Percentiles rank a stretch among this genome's conserved stretches.
Evolutionary conservation across 1,140 invertebrate species (phyloP).

Genomic region (Ladona fulva): DNA sequence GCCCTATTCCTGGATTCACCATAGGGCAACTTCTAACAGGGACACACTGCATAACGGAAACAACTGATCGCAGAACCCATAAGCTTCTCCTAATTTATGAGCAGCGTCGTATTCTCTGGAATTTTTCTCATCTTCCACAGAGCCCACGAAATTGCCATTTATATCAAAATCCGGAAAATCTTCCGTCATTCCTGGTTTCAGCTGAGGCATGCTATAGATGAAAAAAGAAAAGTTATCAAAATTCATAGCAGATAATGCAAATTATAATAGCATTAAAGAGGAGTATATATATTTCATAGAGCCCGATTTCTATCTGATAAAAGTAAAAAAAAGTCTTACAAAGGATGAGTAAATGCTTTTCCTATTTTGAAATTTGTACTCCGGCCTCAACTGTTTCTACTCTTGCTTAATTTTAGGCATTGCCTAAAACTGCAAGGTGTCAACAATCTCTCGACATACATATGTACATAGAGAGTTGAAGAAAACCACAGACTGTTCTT

Average conservation of each 20-base stretch:
- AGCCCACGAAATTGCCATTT: neutral
- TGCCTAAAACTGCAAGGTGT: no score
- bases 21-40: neutral
- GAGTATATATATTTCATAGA: no score
- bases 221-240: neutral
- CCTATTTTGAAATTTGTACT: no score
- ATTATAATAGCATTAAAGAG: no score
- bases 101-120: conserved; percentile 3
- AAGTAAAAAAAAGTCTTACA: no score
- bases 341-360: no score
- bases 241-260: neutral
- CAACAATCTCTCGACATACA: no score
- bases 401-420: no score
- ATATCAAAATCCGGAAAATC: neutral
- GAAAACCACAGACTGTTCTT: no score
- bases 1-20: neutral
- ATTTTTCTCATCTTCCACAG: neutral
- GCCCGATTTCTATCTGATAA: no score
- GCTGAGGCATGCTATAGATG: neutral
- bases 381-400: no score
- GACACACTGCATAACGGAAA: neutral
- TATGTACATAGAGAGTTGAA: no score
- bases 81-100: neutral
- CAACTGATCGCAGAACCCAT: neutral
- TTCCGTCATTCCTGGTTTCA: neutral